Conservation (phyloP, 2,797 vertebrate species). For the Yasuhikotakia modesta region DNA sequence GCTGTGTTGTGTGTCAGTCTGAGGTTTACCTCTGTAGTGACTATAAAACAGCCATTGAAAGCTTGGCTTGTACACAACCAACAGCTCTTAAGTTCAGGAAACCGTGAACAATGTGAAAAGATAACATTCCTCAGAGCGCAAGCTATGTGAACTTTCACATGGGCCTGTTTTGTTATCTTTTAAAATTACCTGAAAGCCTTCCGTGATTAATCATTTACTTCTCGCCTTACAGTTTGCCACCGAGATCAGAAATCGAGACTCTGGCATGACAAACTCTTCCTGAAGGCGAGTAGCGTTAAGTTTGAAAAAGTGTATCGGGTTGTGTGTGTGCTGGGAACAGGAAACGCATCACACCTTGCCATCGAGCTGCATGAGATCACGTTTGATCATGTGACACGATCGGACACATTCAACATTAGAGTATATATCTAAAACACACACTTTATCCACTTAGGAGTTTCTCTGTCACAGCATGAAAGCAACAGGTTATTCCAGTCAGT, state of each 20-base stretch:
- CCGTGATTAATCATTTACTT: conserved; percentile 68
- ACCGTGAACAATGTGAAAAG: conserved; percentile 76
- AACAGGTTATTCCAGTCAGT: conserved; percentile 53
- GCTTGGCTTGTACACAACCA: conserved; percentile 22
- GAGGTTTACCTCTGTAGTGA: conserved; percentile 7
- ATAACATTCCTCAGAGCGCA: conserved; percentile 73
- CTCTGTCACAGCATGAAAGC: conserved; percentile 25
- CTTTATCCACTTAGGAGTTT: conserved; percentile 14
- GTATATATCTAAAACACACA: conserved; percentile 37
- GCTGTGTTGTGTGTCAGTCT: conserved; percentile 9
- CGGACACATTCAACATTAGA: conserved; percentile 24
- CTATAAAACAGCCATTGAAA: neutral
- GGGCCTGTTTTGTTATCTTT: conserved; percentile 69
- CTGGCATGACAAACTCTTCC: conserved; percentile 30
- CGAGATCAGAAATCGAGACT: conserved; percentile 21
- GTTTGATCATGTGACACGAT: conserved; percentile 44
- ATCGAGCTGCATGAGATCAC: conserved; percentile 44
- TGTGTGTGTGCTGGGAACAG: conserved; percentile 50
- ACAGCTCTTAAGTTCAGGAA: conserved; percentile 69
- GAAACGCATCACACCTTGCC: conserved; percentile 52
- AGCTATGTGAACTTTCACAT: conserved; percentile 59
- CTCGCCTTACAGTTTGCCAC: conserved; percentile 34
- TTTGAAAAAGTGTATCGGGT: conserved; percentile 48
- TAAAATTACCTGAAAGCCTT: conserved; percentile 63
- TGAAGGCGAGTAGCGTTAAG: conserved; percentile 23